Base-by-base conservation (phyloP, 2,888 invertebrate species). In the Ecdyonurus torrentis region DNA sequence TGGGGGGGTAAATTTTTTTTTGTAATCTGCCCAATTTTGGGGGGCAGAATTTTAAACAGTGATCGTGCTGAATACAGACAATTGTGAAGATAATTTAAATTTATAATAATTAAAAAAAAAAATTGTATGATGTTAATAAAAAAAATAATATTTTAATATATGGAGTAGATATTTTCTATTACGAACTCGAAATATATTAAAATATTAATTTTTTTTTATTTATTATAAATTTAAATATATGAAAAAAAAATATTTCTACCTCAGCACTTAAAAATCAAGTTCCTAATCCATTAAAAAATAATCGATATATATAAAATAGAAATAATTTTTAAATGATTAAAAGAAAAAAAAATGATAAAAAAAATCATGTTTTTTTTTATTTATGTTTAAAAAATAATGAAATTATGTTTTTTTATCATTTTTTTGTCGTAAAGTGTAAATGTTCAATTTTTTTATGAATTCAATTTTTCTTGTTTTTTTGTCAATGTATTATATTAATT, bases 241-340 rank as follows among this genome's bases (percentile, higher is more conserved):
- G 22, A 20, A 55, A 20, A 20, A 55, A 18, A 55, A 59, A 59
- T 59, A 52, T 63, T 37, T 63, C 63, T 63, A 63, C 63, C 63
- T 63, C 63, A 63, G 61, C 63, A 63, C 63, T 61, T 23, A 61
- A 61, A 55, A 63, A 63, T 53, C 53, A 63, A 63, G 63, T 63
- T 63, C 63, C 63, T 63, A 63, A 59, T 63, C 53, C 63, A 61
- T 63, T 63, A 61, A 53, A n/a, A n/a, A n/a, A 63, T 61, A 63
- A 61, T 61, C 58, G 55, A 63, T 63, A 61, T 24, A 63, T 61
- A 61, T 60, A 52, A 52, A 59, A 59, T 63, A 63, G 52, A 63
- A 58, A 62, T 62, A 61, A 55, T 58, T 62, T 58, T 62, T 55
- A 62, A 20, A 62, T 61, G 61, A 61, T 24, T 52, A 55, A 15